Percentiles rank a stretch among this genome's conserved stretches.
Evolutionary conservation across 2,888 invertebrate genomes (phyloP).

Genomic region (Ecliptopera silaceata): DNA sequence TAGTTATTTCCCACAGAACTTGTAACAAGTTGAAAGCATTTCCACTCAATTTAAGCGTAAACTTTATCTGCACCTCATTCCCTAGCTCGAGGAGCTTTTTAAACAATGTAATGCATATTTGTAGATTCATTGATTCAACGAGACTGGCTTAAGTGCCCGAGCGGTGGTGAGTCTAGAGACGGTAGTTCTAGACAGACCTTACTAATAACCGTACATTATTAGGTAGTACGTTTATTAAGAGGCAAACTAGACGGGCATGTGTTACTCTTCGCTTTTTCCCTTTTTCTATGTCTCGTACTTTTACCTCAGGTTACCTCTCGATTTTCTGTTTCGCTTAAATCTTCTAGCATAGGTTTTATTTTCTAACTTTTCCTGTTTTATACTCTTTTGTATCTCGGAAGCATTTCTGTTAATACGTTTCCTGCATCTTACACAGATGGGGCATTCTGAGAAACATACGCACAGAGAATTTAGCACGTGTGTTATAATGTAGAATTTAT

Average conservation of each 20-base stretch:
- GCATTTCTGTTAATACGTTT: slow-evolving; percentile 28
- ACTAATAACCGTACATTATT: slow-evolving; percentile 14
- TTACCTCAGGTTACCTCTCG: slow-evolving; percentile 30
- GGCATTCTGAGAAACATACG: too few species aligned
- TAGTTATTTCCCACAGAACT: slow-evolving; percentile 5
- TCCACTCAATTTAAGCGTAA: slow-evolving; percentile 22
- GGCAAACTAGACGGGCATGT: slow-evolving; percentile 57
- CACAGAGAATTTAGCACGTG: too few species aligned
- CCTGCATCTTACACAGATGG: too few species aligned
- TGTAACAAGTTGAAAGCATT: slow-evolving; percentile 11
- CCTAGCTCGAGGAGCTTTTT: slow-evolving; percentile 33
- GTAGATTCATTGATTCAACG: slow-evolving; percentile 82
- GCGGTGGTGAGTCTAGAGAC: slow-evolving; percentile 80
- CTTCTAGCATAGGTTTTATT: slow-evolving; percentile 42
- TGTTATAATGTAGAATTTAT: too few species aligned
- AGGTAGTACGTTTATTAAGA: slow-evolving; percentile 12
- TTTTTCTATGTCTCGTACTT: slow-evolving; percentile 42
- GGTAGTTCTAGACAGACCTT: slow-evolving; percentile 69
- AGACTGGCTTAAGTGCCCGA: slow-evolving; percentile 81
- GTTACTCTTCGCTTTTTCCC: slow-evolving; percentile 54
- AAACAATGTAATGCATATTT: slow-evolving; percentile 62
- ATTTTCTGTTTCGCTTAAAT: slow-evolving; percentile 42
- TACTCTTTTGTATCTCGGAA: slow-evolving; percentile 28
- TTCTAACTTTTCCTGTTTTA: slow-evolving; percentile 6
- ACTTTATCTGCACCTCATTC: slow-evolving; percentile 45